Evolutionary conservation across 1,140 invertebrate genomes (phyloP), one percentile per base, ranked within the genome.

Genomic region (Heliconius melpomene): DNA sequence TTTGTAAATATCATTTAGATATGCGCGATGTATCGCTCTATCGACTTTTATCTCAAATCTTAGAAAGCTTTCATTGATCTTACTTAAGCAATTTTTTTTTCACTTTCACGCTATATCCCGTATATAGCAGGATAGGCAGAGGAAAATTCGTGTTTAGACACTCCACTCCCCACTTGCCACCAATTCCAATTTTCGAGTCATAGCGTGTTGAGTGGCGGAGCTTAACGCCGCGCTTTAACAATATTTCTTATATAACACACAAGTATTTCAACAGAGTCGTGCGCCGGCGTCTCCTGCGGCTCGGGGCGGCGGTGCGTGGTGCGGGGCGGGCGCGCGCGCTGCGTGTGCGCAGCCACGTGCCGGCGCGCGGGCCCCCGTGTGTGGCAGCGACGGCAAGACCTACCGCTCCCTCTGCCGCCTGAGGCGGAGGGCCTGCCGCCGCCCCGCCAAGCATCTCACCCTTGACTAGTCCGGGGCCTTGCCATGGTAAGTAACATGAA

Each of bases 301-400:
- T 95, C 95, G 80, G 97, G 97, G 57, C 96, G 97, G 82, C 96
- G 96, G 82, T 99, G 98, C 93, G 96, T 97, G 32, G 96, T 98
- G 78, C 95, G 97, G 26, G 96, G 96, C 78, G 97, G 97, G 46
- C 95, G 96, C 71, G 97, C 98, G 9, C 96, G 96, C 76, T 97
- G 97, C 89, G 95, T 95, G 40, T 95, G 95, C 90, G 91, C 94
- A 72, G 88, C 93, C 80, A 87, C 92, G 83, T 93, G 86, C 86
- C 89, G 87, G 40, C 95, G 93, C 40, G 94, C 89, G 60, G 96
- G 96, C 74, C 96, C n/a, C 97, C 80, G 97, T 99, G 72, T 99
- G 98, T 93, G 98, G 98, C 74, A 97, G 96, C 75, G 98, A 99
- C 93, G 98, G 98, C 46, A 95, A 96, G 80, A 98, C 98, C 83